phyloP scores from a whole-genome alignment of 2,113 vertebrate species.

The Gopherus evgoodei region DNA sequence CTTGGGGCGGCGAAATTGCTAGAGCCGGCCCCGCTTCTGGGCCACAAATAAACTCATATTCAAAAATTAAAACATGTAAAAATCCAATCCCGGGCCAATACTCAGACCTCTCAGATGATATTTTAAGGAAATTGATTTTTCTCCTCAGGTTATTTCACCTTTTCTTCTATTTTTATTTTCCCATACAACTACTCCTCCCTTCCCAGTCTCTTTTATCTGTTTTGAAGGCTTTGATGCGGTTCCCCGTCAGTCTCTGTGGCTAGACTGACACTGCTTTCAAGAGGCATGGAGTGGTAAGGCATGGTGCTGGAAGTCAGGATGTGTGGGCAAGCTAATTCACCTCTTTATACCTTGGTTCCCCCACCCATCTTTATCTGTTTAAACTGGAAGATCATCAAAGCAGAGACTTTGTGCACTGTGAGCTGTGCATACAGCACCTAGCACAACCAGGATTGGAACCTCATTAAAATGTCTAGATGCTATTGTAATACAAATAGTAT shows the following conservation, averaged over 20 bases:
- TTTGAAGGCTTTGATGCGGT: neutral
- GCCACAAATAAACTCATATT: neutral
- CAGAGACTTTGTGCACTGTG: neutral
- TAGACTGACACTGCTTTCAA: neutral
- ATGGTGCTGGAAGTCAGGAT: neutral
- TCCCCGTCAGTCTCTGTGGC: neutral
- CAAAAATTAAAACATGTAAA: neutral
- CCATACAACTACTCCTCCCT: neutral
- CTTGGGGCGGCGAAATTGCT: no score
- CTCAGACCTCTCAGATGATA: neutral
- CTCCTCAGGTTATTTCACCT: neutral
- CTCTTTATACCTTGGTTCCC: neutral
- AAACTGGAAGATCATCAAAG: neutral
- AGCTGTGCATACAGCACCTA: neutral
- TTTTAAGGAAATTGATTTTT: neutral
- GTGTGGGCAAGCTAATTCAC: accelerated
- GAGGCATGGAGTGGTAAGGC: neutral
- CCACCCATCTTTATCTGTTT: neutral
- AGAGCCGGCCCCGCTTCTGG: no score
- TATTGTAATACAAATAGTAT: neutral
- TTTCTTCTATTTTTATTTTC: neutral
- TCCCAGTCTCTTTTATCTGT: neutral
- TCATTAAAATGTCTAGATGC: neutral
- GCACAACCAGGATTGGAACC: neutral
- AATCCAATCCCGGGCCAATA: neutral